Base-by-base conservation (phyloP, 2,797 vertebrate genomes). In the Microtus agrestis region DNA sequence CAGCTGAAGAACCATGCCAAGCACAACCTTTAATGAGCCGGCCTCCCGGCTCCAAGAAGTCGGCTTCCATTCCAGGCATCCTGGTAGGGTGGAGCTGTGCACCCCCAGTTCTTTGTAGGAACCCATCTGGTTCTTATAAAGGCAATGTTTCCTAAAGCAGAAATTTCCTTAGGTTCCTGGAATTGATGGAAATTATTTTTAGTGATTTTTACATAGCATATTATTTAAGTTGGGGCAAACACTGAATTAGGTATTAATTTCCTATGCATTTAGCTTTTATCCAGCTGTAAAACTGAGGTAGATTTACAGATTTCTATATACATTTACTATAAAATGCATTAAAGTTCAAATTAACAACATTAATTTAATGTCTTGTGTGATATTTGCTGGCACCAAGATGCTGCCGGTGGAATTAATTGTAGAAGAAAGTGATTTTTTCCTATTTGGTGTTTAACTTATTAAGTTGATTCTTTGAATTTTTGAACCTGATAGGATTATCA, bases 241-340 rank as follows among this genome's bases (percentile, higher is more conserved):
- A 85, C 95, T 95, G 93, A 96, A 91, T 96, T 94, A 97, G 93
- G 69, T 80, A 89, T 94, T 95, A 91, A 92, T 96, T 96, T 96
- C 79, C 94, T 84, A 90, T 81, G 78, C 11, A 8, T 82, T 82
- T 90, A 95, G 85, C 69, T 96, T 95, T 96, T 95, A 93, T 94
- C 46, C 9, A 96, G 81, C 88, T 93, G n/a, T 97, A 97, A 96
- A 97, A 91, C 54, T 89, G 84, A 97, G 87, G 67, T n/a, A 65
- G 89, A 94, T 94, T 96, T 97, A 95, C 27, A 96, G 85, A 93
- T 97, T 94, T 73, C 91, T 95, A 73, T 96, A 87, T 96, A 95
- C 92, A 84, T 95, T 95, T 96, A 87, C 93, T 95, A 84, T 96
- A 89, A 96, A 96, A 96, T 89, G 65, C 74, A 89, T 88, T 97